Evolutionary conservation across 2,113 vertebrate species (phyloP), one percentile per base, ranked within the genome.

Genomic region (Forbesichthys agassizii): DNA sequence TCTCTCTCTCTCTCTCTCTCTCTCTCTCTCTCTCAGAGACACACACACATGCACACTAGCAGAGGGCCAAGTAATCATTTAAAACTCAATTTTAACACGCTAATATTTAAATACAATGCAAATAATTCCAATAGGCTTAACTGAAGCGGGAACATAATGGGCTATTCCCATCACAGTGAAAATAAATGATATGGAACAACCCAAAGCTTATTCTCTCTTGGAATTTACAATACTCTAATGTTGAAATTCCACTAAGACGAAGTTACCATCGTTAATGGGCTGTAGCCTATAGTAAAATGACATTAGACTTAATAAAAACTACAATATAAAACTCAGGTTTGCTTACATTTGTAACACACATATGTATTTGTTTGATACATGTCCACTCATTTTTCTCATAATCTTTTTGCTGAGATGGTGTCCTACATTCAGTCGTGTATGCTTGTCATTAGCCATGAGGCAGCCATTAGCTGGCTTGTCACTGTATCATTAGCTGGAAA

Each of bases 31-130:
- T 48, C 52, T 55, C n/a, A 69, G 10, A 68, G 64, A n/a, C n/a
- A 63, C 52, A 70, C 59, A 47, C 8, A 53, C 36, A 66, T 12
- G 63, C 52, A 61, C 42, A 55, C 33, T 69, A 56, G 59, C 53
- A 66, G 68, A 36, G 36, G 65, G 52, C 48, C 33, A 66, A 74
- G 58, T 53, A 48, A 65, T 75, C 16, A 64, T 71, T 66, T 68
- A 51, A 68, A 73, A 59, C 48, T 73, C 33, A 33, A 54, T 70
- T 82, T 74, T 42, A 81, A 69, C 68, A 66, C 18, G 58, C 13
- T 49, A 18, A 69, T 14, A 67, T 68, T 75, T 59, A 51, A 75
- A 81, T 49, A 66, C 56, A 73, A 84, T 73, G 61, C 12, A 72
- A 71, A 61, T 5, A 74, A 51, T 33, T 14, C 3, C 36, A 57